Percentiles rank a stretch among this genome's conserved stretches.
Conservation (phyloP, 2,888 invertebrate genomes). For the Zaprionus lineosus region DNA sequence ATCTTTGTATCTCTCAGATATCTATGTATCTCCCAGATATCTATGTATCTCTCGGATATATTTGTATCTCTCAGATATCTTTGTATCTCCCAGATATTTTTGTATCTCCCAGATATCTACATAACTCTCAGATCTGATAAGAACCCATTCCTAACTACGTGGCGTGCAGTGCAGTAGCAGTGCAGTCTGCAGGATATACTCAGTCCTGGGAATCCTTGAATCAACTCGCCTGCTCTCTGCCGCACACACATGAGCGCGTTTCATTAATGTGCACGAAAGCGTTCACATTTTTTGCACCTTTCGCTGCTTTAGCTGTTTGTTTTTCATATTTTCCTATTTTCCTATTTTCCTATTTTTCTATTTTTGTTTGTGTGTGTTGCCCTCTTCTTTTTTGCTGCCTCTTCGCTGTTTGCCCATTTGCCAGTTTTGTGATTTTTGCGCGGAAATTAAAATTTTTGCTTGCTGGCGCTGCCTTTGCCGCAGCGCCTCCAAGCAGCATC, state of each 20-base stretch:
- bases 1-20: no score
- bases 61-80: no score
- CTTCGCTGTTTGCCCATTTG: constrained; percentile 60
- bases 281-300: constrained; percentile 60
- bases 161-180: no score
- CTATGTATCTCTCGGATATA: no score
- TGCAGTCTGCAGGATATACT: constrained; percentile 10
- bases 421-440: constrained; percentile 60
- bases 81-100: no score
- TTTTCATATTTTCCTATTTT: constrained; percentile 7
- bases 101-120: no score
- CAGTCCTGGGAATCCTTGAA: constrained; percentile 4
- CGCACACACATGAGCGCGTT: constrained; percentile 50
- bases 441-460: constrained; percentile 76
- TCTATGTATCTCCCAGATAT: no score
- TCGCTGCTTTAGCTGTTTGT: constrained; percentile 33
- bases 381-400: constrained; percentile 26
- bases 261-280: constrained; percentile 65
- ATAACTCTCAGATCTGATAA: no score
- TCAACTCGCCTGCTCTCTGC: constrained; percentile 21
- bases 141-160: no score
- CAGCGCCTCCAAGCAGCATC: constrained; percentile 30
- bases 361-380: constrained; percentile 5
- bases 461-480: constrained; percentile 41
- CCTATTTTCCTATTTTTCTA: constrained; percentile 4